Evolutionary conservation across 2,888 invertebrate species (phyloP), one percentile per base, ranked within the genome.

Genomic region (Anthophora plumipes): DNA sequence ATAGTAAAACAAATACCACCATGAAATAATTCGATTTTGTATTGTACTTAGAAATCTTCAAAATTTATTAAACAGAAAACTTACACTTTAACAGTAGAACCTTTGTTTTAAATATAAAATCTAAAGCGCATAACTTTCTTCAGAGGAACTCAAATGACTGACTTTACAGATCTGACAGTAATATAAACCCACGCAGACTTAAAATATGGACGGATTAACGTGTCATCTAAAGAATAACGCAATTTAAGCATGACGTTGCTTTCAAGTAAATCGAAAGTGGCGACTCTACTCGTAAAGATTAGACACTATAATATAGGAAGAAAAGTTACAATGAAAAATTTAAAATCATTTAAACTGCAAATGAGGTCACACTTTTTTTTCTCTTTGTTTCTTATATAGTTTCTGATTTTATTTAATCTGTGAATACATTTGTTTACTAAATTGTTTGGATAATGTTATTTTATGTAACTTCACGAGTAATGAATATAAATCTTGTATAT

Each of bases 231-330:
- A 17, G 39, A 69, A 72, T 78, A 59, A 72, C 17, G 64, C 48
- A 25, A 69, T 59, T 46, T 52, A 80, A 80, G 59, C 69, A 79
- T 79, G 73, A 80, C 79, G 63, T 69, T 73, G 67, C 70, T 63
- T 52, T 50, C 20, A 12, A 22, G 17, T 20, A 46, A 43, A 22
- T 8, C 37, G 31, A 20, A 31, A 22, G 31, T 71, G 37, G 43
- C 14, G 63, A 31, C 71, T 14, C 43, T 20, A 48, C 4, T 6
- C 22, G 22, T 37, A 46, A 6, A 12, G 9, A 25, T 22, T 17
- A 59, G 22, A 8, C 7, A 46, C 39, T 55, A 31, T 9, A n/a
- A 37, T 14, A 14, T 14, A 25, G 14, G 31, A 55, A 43, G 9
- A 64, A 20, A 14, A 9, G 22, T 12, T 6, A 20, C 6, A 37